These are phyloP conservation scores for Colletes collaris DNA, from an alignment of 2,888 invertebrate species.

Conservation along the genomic window DNA sequence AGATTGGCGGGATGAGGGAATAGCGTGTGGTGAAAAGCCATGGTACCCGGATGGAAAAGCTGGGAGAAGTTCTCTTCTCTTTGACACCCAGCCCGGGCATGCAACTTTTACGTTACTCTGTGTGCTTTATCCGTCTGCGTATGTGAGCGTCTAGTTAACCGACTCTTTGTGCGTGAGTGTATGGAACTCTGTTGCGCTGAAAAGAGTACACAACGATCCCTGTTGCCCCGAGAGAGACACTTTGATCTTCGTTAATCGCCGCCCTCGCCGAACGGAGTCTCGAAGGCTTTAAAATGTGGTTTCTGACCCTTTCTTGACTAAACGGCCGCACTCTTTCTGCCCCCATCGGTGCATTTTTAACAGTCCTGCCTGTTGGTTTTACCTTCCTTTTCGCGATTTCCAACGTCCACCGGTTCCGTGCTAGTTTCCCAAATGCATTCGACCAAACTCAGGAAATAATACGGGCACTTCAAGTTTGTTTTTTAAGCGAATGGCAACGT, in stretches of 20 bases:
- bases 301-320: neutral
- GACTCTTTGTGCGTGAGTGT: slow-evolving; percentile 6
- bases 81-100: slow-evolving; percentile 35
- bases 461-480: too few relatives aligned
- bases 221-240: neutral
- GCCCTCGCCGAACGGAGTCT: neutral
- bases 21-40: slow-evolving; percentile 54
- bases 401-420: neutral
- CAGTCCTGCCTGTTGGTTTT: neutral
- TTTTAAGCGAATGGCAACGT: too few relatives aligned
- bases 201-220: slow-evolving; percentile 15
- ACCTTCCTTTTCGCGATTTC: neutral
- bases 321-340: neutral
- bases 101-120: slow-evolving; percentile 33
- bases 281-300: slow-evolving; percentile 22
- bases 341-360: neutral
- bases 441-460: too few relatives aligned
- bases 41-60: slow-evolving; percentile 22
- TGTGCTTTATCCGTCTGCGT: slow-evolving; percentile 11
- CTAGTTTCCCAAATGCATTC: neutral
- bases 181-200: slow-evolving; percentile 31
- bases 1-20: slow-evolving; percentile 59
- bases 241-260: slow-evolving; percentile 48
- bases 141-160: slow-evolving; percentile 29
- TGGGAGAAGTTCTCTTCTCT: slow-evolving; percentile 36